Evolutionary conservation across 53 echinoderm and acorn worm genomes (phyloP), one percentile per base, ranked within the genome.

Genomic region (Luidia sarsii): DNA sequence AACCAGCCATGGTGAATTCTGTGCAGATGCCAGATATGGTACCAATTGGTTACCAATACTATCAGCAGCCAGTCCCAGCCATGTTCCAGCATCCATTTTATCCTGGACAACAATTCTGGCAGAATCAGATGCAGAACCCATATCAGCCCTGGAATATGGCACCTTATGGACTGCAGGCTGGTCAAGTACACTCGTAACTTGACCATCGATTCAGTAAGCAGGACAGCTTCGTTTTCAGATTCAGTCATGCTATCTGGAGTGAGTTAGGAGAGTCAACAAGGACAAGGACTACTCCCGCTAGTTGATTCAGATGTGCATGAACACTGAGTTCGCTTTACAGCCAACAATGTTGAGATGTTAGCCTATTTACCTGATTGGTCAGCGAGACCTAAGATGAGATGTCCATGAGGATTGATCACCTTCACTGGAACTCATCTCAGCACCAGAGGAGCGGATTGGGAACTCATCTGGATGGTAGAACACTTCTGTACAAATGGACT

Each of bases 401-500:
- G 25, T 24, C 57, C 57, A 57, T 57, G 27, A 29, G 4, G 57
- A 4, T 57, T n/a, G 57, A 57, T 57, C 57, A 25, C 23, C 57
- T 57, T 29, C 57, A 57, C 2, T 57, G 57, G 57, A 57, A 22
- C 57, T 57, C 57, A 57, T 57, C 57, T 29, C 57, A 29, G 57
- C 57, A 57, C 57, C 57, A 57, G 57, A 23, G 24, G 57, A 57
- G 24, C 57, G 23, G 4, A 4, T 13, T 25, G 57, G 57, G 3
- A 57, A 23, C 24, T 57, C 57, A 28, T 57, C 57, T 57, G 57
- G 57, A 23, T 24, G 57, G 27, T 20, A 57, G 24, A 29, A 57
- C 29, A 57, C 13, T 23, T 29, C 57, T 57, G 57, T 13, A 20
- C 27, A 20, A 57, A 57, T 57, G 29, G 57, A 57, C 57, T 57